These are phyloP conservation scores for Craniophora ligustri DNA, from an alignment of 2,888 invertebrate genomes.

Conservation along the genomic window DNA sequence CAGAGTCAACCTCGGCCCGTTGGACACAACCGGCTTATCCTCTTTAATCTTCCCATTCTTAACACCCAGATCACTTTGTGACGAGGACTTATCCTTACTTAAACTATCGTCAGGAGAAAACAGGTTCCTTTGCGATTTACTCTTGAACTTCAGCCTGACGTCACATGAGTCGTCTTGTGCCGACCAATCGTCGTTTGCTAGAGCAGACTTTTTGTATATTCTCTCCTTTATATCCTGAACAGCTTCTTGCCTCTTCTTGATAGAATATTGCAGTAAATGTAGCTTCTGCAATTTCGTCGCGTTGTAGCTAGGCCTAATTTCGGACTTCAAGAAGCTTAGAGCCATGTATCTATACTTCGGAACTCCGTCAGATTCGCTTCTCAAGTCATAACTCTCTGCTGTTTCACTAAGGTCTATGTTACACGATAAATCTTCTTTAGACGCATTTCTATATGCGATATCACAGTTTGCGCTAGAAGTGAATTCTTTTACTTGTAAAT, in stretches of 20 bases:
- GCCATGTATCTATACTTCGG: constrained; percentile 83
- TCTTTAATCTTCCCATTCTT: constrained; percentile 77
- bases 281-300: constrained; percentile 91
- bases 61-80: constrained; percentile 67
- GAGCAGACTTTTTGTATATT: constrained; percentile 82
- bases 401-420: constrained; percentile 85
- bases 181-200: constrained; percentile 66
- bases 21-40: constrained; percentile 69
- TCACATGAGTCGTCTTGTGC: constrained; percentile 62
- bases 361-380: constrained; percentile 75
- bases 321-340: constrained; percentile 87
- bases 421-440: constrained; percentile 74
- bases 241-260: constrained; percentile 91
- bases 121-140: constrained; percentile 75
- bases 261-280: constrained; percentile 91
- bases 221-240: constrained; percentile 86
- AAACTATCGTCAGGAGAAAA: constrained; percentile 72
- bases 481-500: constrained; percentile 75
- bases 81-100: constrained; percentile 66
- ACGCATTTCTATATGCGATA: constrained; percentile 66
- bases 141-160: constrained; percentile 65
- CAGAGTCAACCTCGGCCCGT: constrained; percentile 79
- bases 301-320: constrained; percentile 92
- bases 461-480: constrained; percentile 70
- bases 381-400: constrained; percentile 81